Base-by-base conservation (phyloP, 2,797 vertebrate genomes). In the Phyllotis vaccarum region DNA sequence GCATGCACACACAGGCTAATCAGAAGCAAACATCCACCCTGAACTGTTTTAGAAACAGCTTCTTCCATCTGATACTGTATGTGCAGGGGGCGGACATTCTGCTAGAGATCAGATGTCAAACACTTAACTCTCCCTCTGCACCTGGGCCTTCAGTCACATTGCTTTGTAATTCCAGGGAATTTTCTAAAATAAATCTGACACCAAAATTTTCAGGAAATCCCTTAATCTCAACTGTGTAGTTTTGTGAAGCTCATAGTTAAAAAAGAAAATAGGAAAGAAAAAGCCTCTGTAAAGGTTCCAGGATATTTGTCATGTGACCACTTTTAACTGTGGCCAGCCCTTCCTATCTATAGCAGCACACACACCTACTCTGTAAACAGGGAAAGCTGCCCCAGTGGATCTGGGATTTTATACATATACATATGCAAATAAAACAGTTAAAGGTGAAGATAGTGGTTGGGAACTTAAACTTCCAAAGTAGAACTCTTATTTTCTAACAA, bases 1-100 rank as follows among this genome's bases (percentile, higher is more conserved):
- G 93, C 90, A 92, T 62, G 74, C 97, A 93, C 70, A 49, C 78
- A 37, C 91, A 74, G 86, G 88, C 88, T 96, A 96, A 97, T 96
- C 96, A 96, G 91, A 96, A 95, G 94, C 97, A 97, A 97, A 96
- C 95, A 96, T 91, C 86, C 91, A 96, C 81, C 85, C 66, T 0
- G 16, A 93, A 93, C 95, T 92, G 85, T 93, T 94, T 96, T 80
- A 96, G 93, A 96, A 97, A 93, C 40, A 56, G 95, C 43, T 79
- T 96, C 95, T 93, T 92, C 88, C 74, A 97, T 97, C 94, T 95
- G 96, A 97, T 88, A 95, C 94, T 16, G 40, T 90, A 52, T 82
- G 80, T 87, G 56, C 68, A 66, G 86, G 68, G 92, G 96, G 75
- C 82, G 93, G 88, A 87, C 88, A 90, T 93, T 97, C 94, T 94